phyloP scores from a whole-genome alignment of 1,140 invertebrate species.

The Chironomus striatipennis region DNA sequence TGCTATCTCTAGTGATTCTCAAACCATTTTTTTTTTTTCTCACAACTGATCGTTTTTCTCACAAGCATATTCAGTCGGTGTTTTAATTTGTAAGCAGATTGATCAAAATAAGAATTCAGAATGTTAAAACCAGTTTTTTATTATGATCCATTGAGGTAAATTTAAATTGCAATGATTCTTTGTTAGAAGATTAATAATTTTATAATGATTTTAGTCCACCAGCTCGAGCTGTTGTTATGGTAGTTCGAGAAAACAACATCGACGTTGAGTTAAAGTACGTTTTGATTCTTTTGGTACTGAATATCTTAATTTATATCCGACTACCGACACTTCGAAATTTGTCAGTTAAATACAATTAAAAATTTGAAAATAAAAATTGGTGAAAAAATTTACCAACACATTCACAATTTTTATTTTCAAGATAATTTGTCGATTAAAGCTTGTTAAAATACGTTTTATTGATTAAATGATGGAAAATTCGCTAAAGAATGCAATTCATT shows the following conservation, averaged over 20 bases:
- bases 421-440: no score
- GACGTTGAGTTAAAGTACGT: not conserved
- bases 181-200: not conserved
- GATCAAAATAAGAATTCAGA: not conserved
- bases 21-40: not conserved
- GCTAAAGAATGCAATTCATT: no score
- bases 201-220: not conserved
- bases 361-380: no score
- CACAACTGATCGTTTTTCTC: not conserved
- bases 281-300: not conserved
- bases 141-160: not conserved
- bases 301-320: no score
- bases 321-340: no score
- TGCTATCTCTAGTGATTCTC: not conserved
- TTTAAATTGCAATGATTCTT: not conserved
- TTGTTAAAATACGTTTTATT: no score
- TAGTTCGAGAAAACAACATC: not conserved
- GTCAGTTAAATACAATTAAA: no score
- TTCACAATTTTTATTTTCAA: no score
- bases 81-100: not conserved
- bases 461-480: no score
- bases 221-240: not conserved
- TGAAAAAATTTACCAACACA: no score
- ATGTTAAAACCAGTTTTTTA: not conserved
- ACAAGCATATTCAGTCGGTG: not conserved